Evolutionary conservation across 2,888 invertebrate genomes (phyloP).

Genomic region (Lycophotia porphyrea): DNA sequence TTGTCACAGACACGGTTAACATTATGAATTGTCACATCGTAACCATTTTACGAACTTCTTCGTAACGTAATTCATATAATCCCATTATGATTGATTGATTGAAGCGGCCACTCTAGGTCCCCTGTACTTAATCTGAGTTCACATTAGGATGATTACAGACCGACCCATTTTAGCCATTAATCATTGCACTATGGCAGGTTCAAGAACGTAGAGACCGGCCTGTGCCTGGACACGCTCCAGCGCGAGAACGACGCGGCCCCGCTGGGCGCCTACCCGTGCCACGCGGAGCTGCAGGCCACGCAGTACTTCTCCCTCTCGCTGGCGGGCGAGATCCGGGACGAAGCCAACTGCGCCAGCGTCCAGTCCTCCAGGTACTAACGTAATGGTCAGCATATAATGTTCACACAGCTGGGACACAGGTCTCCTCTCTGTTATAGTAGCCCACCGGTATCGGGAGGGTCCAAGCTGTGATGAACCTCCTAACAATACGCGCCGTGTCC

Average conservation of each 20-base stretch:
- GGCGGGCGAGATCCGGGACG: slow-evolving; percentile 93
- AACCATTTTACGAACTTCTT: too few relatives aligned
- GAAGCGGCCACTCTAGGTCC: too few relatives aligned
- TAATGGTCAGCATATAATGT: too few relatives aligned
- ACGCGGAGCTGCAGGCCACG: slow-evolving; percentile 91
- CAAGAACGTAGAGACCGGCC: slow-evolving; percentile 87
- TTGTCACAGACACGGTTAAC: too few relatives aligned
- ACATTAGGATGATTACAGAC: neutral
- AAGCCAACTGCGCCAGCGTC: slow-evolving; percentile 93
- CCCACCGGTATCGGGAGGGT: too few relatives aligned
- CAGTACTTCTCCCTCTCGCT: slow-evolving; percentile 94
- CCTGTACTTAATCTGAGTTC: neutral
- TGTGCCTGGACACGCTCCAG: slow-evolving; percentile 96
- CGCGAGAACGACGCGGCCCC: slow-evolving; percentile 91
- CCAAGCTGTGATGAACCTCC: too few relatives aligned
- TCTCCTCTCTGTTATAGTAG: too few relatives aligned
- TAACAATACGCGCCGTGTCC: too few relatives aligned
- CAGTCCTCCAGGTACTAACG: slow-evolving; percentile 78
- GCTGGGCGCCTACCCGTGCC: slow-evolving; percentile 94
- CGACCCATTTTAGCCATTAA: neutral
- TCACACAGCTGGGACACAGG: too few relatives aligned
- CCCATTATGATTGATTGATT: too few relatives aligned
- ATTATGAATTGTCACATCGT: too few relatives aligned
- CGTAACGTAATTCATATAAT: too few relatives aligned
- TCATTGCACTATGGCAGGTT: slow-evolving; percentile 79